A percentile compares a stretch with the other conserved stretches of the same genome.
These are phyloP conservation scores for Mermis nigrescens DNA, from an alignment of 2,888 invertebrate species.

Conservation along the genomic window DNA sequence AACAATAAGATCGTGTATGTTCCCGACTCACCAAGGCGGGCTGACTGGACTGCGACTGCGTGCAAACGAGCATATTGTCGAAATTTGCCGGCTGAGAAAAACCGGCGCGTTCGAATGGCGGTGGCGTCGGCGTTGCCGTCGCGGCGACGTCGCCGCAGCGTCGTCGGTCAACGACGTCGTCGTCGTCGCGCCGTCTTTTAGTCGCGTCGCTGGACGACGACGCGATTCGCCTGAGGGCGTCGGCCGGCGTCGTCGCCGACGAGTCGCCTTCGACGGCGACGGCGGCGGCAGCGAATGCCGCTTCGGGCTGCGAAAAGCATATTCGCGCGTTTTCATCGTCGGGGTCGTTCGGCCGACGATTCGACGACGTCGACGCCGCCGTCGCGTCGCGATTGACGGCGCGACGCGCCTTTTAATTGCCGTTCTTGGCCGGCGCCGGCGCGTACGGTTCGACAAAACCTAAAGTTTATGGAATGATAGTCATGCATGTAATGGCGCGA, in stretches of 20 bases:
- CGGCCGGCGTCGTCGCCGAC: background rate
- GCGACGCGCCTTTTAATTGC: too few species aligned
- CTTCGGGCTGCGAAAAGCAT: conserved; percentile 31
- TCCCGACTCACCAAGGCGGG: background rate
- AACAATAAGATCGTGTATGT: too few species aligned
- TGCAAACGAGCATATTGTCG: conserved; percentile 56
- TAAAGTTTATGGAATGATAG: too few species aligned
- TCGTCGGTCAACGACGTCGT: conserved; percentile 8
- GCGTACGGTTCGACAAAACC: conserved; percentile 6
- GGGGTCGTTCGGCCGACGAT: too few species aligned
- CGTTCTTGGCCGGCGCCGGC: too few species aligned
- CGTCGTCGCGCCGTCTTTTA: too few species aligned
- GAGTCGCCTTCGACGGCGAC: background rate
- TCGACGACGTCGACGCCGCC: too few species aligned
- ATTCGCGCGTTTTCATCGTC: background rate
- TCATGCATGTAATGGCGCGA: too few species aligned
- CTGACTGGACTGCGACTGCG: conserved; percentile 37
- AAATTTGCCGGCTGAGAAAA: conserved; percentile 70
- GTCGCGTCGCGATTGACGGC: too few species aligned
- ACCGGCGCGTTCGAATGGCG: conserved; percentile 38
- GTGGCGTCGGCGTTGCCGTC: background rate
- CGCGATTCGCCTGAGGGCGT: too few species aligned
- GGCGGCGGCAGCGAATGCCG: conserved; percentile 5
- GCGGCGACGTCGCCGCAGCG: background rate
- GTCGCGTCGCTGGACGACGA: too few species aligned